These are phyloP conservation scores for Zygothrica quintamaculata DNA, from an alignment of 2,888 invertebrate species.

Conservation along the genomic window DNA sequence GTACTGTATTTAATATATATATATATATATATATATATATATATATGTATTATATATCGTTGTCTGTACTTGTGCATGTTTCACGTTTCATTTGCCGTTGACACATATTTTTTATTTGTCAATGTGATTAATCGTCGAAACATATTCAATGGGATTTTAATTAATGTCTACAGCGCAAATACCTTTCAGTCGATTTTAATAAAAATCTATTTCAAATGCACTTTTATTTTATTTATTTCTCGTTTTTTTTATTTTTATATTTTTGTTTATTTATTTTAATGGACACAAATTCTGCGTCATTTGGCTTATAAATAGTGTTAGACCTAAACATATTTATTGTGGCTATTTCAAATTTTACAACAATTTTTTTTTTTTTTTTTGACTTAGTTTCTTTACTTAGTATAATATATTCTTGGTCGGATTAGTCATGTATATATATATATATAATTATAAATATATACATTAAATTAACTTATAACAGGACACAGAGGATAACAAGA, in stretches of 20 bases:
- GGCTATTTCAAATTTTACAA: no score
- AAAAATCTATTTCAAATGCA: conserved; percentile 4
- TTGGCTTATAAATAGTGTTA: conserved; percentile 25
- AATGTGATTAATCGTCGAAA: conserved; percentile 73
- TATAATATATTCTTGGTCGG: conserved; percentile 14
- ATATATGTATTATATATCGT: neutral
- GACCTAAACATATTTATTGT: conserved; percentile 18
- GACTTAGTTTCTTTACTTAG: neutral
- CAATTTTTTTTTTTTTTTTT: no score
- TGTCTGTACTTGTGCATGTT: neutral
- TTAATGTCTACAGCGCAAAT: conserved; percentile 46
- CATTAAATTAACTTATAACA: no score
- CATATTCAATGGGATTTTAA: conserved; percentile 64
- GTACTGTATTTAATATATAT: neutral
- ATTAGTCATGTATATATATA: neutral
- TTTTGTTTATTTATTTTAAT: conserved; percentile 1
- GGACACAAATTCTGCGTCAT: conserved; percentile 38
- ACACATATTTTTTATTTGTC: conserved; percentile 29
- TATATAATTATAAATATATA: conserved; percentile 1
- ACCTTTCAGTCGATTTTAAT: conserved; percentile 47
- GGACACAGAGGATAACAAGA: no score
- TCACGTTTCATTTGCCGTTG: conserved; percentile 24
- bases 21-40: neutral
- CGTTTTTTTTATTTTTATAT: conserved; percentile 3
- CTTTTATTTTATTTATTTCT: neutral